Evolutionary conservation across 2,797 vertebrate genomes (phyloP), one percentile per base, ranked within the genome.

Genomic region (Enteromius anoplus): DNA sequence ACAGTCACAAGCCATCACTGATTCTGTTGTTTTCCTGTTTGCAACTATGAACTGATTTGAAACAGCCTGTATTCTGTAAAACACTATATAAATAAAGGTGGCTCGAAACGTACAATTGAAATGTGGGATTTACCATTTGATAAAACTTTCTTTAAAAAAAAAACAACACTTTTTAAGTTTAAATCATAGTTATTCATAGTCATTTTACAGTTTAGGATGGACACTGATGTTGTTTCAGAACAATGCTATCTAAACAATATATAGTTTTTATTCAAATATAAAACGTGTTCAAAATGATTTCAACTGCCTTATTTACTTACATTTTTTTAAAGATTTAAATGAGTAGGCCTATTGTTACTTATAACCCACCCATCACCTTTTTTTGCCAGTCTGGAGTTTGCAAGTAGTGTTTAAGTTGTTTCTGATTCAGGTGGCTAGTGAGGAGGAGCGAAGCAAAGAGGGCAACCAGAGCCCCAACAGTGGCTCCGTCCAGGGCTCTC

Each of bases 381-480:
- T 42, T 62, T 65, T 17, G 4, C 42, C 7, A 0, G 42, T 71
- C 14, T 12, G 14, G 15, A 47, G 42, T 66, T 66, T 37, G 4
- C 65, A 66, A 26, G 42, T 17, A 60, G 23, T 72, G 10, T 19
- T 49, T n/a, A 14, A 40, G 12, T 55, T 3, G 2, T 17, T 2
- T 82, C 75, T 55, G 71, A 4, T 64, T n/a, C 89, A 99, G 97
- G 96, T 96, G 91, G 94, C 95, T 80, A 98, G 97, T 81, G 97
- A 98, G 89, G 97, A 99, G 14, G 97, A 99, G 85, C 96, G 97
- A 83, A 99, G 96, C 91, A 97, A 96, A 83, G 96, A 96, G 86
- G 95, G 93, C 85, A 97, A 97, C 88, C 98, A 93, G 88, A 92
- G 97, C 87, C 95, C 96, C 55, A 97, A 97, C 91, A 97, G 96